Base-by-base conservation (phyloP, 1,140 invertebrate species). In the Leptopilina clavipes region DNA sequence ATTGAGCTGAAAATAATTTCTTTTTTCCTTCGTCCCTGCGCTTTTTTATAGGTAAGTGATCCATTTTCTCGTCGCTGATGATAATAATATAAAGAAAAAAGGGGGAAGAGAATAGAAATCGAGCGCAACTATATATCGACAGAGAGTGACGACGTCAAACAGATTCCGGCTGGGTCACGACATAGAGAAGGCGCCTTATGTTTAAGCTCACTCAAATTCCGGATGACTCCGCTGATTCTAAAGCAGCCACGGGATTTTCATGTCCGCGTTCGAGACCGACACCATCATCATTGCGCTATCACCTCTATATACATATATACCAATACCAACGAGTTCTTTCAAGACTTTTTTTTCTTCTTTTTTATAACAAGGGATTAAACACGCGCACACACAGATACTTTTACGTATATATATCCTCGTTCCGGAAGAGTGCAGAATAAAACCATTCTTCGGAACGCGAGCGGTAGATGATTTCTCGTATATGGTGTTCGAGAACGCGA, bases 171-270 rank as follows among this genome's bases (percentile, higher is more conserved):
- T 72, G 73, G 80, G 80, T 83, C 81, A 80, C 74, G 75, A 77
- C 76, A 52, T 52, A 52, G 17, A 56, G 40, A 72, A 79, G 81
- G 81, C 83, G 82, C 86, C 78, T 87, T 82, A 65, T 80, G 81
- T 80, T 85, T 84, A 82, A 82, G 79, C 81, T 82, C 73, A 78
- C 78, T 74, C 81, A 45, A 73, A 56, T 82, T 84, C 76, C 65
- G 79, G 82, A 86, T 89, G 87, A 89, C 86, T 85, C 76, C 87
- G 86, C 80, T 83, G 80, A 84, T 86, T 86, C 76, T 81, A 74
- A 81, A 83, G 79, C 81, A 87, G 86, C 87, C 87, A 89, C 87
- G 87, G 87, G 84, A 88, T 89, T 89, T 88, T 85, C 87, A 87
- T 89, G 87, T 89, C 84, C 84, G 81, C 76, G 73, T 74, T 81